These are phyloP conservation scores for Acinonyx jubatus DNA, from an alignment of 2,113 vertebrate genomes.

Conservation along the genomic window DNA sequence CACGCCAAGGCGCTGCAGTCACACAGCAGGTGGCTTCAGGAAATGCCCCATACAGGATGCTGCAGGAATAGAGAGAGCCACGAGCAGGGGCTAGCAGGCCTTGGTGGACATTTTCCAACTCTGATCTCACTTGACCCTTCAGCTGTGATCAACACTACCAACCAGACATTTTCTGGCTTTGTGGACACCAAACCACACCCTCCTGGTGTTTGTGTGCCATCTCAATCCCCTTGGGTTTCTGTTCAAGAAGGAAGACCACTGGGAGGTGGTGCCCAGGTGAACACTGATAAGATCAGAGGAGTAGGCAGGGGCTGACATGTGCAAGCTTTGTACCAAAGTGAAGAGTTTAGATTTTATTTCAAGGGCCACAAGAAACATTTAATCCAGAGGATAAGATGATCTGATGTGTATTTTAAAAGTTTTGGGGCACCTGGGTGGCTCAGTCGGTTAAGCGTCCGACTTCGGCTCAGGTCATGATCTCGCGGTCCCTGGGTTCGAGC, in stretches of 20 bases:
- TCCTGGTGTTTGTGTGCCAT: neutral
- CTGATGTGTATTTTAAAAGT: neutral
- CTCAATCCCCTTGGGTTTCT: neutral
- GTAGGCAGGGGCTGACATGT: neutral
- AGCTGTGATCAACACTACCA: neutral
- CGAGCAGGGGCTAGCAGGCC: neutral
- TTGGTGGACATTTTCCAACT: neutral
- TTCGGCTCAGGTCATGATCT: no score
- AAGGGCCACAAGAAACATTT: neutral
- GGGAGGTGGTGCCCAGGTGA: neutral
- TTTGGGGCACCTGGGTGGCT: no score
- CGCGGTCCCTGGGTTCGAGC: no score
- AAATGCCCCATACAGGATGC: fast-evolving
- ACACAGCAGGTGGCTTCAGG: neutral
- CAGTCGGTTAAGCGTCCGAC: no score
- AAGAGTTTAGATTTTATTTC: neutral
- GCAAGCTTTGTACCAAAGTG: neutral
- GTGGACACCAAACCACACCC: neutral
- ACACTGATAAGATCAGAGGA: neutral
- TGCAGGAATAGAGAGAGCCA: neutral
- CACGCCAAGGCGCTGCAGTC: neutral
- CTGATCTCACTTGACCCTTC: neutral
- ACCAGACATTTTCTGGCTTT: neutral
- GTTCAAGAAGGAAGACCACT: neutral
- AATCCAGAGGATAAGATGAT: neutral